Conservation (phyloP, 1,140 invertebrate species). For the Pseudomyrmex flavicornis region DNA sequence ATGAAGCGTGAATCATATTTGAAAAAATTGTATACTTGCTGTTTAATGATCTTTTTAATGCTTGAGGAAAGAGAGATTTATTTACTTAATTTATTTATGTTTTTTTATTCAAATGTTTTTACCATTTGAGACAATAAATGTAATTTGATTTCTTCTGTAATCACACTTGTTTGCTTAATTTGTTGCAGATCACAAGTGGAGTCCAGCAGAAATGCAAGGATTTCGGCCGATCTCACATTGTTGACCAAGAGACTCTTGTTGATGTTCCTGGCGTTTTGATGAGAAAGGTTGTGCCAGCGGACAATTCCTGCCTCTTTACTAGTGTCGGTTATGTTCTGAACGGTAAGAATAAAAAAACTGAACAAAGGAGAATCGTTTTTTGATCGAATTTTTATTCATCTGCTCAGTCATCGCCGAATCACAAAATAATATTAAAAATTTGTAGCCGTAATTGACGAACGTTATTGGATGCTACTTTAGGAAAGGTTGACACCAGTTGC, state of each 20-base stretch:
- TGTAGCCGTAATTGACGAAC: background rate
- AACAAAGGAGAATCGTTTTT: background rate
- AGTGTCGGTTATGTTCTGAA: constrained; percentile 90
- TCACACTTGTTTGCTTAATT: background rate
- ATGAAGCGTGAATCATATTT: too few relatives aligned
- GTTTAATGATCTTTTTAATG: too few relatives aligned
- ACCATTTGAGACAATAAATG: background rate
- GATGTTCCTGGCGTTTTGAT: constrained; percentile 91
- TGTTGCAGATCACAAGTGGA: constrained; percentile 47
- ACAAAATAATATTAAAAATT: background rate
- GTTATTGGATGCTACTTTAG: constrained; percentile 78
- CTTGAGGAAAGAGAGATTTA: background rate
- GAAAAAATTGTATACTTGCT: too few relatives aligned
- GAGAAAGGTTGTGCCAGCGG: constrained; percentile 95
- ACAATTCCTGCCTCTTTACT: constrained; percentile 98
- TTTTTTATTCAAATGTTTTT: constrained; percentile 16
- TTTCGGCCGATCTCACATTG: constrained; percentile 76
- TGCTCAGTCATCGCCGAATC: too few relatives aligned
- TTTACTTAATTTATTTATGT: background rate
- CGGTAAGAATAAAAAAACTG: constrained; percentile 80
- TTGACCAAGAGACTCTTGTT: constrained; percentile 76
- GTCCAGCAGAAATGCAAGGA: constrained; percentile 50
- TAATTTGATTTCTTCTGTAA: too few relatives aligned
- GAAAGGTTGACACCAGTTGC: constrained; percentile 90
- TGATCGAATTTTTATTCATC: too few relatives aligned